Evolutionary conservation across 1,140 invertebrate species (phyloP), one percentile per base, ranked within the genome.

Genomic region (Platyura marginata): DNA sequence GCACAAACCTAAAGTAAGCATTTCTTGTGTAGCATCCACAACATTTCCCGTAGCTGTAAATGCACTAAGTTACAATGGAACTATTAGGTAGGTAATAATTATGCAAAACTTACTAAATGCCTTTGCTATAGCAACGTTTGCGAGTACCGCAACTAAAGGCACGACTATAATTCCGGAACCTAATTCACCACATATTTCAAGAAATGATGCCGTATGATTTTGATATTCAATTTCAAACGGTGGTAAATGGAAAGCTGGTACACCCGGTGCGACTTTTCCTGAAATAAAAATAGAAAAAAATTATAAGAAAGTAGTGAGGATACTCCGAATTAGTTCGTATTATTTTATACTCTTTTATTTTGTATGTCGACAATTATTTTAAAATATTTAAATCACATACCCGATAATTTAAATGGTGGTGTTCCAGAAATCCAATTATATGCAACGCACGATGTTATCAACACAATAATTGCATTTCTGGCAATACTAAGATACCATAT

Each of bases 121-220:
- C 64, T 90, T 91, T 6, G 84, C 84, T 49, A 90, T 88, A 16
- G 86, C 85, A 42, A 88, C 80, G 51, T 88, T 86, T 40, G 84
- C 82, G 18, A 90, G 64, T 3, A 88, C 75, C 40, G 81, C 83
- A 19, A 89, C 72, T 21, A 90, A 54, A 15, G 86, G 83, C 42
- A 88, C 64, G 13, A 88, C 69, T 35, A 82, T 50, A 5, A 90
- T 65, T 1, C 76, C 77, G 18, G 75, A 71, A 22, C 79, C 78
- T 41, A 88, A 65, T 43, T 73, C 67, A 15, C 61, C 53, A 9
- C 72, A 63, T 63, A 88, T 78, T 33, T 81, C 72, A 4, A 63
- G 21, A 47, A 83, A 77, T 15, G 58, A 54, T 36, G 74, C 58
- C 0, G 77, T 78, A 18, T 59, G 50, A 55, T 79, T 81, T n/a